Conservation (phyloP, 2,888 invertebrate species). For the Teleogryllus oceanicus region DNA sequence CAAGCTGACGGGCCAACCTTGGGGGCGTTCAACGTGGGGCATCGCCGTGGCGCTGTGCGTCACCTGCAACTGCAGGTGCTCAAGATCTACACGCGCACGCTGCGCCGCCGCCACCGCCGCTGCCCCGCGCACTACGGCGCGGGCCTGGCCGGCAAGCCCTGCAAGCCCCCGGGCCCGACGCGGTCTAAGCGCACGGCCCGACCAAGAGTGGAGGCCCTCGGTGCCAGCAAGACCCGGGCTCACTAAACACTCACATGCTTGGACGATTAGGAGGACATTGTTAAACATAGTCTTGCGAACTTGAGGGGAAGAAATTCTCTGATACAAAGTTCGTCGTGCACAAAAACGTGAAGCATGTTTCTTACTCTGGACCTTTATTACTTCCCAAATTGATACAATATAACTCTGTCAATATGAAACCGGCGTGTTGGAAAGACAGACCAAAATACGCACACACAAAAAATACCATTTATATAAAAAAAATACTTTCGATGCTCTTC, state of each 20-base stretch:
- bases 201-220: not conserved
- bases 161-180: constrained; percentile 45
- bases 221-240: too few species aligned
- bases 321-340: not conserved
- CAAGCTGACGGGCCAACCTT: constrained; percentile 43
- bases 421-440: too few species aligned
- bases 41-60: constrained; percentile 60
- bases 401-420: too few species aligned
- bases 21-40: constrained; percentile 54
- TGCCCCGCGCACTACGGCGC: constrained; percentile 34
- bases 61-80: constrained; percentile 58
- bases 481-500: too few species aligned
- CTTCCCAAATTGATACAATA: not conserved
- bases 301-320: too few species aligned
- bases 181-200: constrained; percentile 44
- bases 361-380: not conserved
- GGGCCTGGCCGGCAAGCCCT: constrained; percentile 31
- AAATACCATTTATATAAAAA: too few species aligned
- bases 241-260: too few species aligned
- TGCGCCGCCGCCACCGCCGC: constrained; percentile 36
- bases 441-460: too few species aligned
- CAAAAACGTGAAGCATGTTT: constrained; percentile 18
- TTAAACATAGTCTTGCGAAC: too few species aligned
- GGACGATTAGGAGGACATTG: too few species aligned
- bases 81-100: constrained; percentile 47